Evolutionary conservation across 2,797 vertebrate genomes (phyloP).

Genomic region (Prionace glauca): DNA sequence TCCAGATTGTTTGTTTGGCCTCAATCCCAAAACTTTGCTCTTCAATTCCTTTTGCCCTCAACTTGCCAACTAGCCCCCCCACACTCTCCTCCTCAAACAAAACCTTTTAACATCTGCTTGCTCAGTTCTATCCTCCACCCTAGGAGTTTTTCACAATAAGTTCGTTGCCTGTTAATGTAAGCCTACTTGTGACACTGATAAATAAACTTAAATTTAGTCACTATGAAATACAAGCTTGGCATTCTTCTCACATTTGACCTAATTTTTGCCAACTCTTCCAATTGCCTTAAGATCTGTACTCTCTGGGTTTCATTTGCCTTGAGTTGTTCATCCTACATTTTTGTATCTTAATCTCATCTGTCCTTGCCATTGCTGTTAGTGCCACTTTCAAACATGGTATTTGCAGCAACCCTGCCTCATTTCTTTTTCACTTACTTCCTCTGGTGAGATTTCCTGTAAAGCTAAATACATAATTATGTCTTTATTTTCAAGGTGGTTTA

Average conservation of each 20-base stretch:
- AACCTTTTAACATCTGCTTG: neutral
- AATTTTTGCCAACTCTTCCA: neutral
- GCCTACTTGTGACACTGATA: too few relatives aligned
- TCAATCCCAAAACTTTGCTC: neutral
- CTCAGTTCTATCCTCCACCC: neutral
- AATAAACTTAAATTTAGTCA: neutral
- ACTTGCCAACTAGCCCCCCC: too few relatives aligned
- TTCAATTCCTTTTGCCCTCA: neutral
- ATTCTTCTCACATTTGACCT: neutral
- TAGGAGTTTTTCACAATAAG: too few relatives aligned
- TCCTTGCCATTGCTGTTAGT: neutral
- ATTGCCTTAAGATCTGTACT: neutral
- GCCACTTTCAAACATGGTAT: neutral
- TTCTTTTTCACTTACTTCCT: neutral
- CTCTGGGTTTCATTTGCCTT: neutral
- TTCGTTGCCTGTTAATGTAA: too few relatives aligned
- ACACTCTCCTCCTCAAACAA: neutral
- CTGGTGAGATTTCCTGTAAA: neutral
- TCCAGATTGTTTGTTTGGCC: neutral
- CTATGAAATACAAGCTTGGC: neutral
- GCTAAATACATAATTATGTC: neutral
- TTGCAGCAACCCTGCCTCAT: neutral
- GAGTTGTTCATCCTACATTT: neutral
- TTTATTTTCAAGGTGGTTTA: conserved; percentile 71
- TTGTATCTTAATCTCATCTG: neutral